Evolutionary conservation across 1,140 invertebrate genomes (phyloP).

Genomic region (Drosophila tsacasi): DNA sequence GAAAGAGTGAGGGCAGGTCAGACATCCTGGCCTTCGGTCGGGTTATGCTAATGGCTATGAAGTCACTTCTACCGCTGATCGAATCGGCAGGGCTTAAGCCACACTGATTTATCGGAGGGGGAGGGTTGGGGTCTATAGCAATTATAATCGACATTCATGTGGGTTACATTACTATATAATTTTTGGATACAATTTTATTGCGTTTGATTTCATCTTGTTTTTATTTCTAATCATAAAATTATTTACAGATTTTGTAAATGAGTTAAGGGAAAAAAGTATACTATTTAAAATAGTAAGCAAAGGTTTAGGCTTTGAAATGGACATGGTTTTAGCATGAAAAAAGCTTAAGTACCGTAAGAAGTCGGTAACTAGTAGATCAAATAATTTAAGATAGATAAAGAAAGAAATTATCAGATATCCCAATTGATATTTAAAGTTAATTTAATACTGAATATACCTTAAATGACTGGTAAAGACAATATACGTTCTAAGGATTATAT

Average conservation of each 20-base stretch:
- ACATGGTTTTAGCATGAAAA: background rate
- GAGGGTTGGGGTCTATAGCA: background rate
- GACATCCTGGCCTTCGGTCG: constrained; percentile 21
- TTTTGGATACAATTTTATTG: background rate
- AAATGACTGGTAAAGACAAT: background rate
- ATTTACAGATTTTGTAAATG: background rate
- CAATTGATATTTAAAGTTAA: background rate
- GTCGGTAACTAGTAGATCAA: background rate
- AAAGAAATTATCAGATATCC: background rate
- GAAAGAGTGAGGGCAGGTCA: constrained; percentile 40
- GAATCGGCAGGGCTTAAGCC: constrained; percentile 7
- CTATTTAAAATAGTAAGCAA: too few species aligned
- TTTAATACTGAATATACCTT: background rate
- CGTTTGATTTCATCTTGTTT: background rate
- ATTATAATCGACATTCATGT: background rate
- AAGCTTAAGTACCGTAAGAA: background rate
- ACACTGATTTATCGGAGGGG: background rate
- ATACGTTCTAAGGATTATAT: background rate
- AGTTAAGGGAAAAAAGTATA: background rate
- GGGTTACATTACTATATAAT: background rate
- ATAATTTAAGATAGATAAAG: background rate
- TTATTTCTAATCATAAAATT: background rate
- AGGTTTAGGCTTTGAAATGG: background rate
- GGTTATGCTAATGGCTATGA: constrained; percentile 45
- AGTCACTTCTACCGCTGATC: constrained; percentile 25